Evolutionary conservation across 1,140 invertebrate genomes (phyloP).

Genomic region (Tetramorium alpestre): DNA sequence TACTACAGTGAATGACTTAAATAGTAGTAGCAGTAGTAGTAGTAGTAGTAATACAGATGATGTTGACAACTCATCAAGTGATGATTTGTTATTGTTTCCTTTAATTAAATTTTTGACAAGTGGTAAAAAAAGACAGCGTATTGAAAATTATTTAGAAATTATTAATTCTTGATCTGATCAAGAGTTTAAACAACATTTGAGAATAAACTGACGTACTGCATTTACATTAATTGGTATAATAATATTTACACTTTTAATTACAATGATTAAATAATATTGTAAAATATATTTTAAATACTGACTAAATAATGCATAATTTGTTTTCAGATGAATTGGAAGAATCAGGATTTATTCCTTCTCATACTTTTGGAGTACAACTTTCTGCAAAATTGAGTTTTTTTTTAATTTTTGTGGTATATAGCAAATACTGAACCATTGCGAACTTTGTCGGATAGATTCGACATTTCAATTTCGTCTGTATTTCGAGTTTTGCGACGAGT

Average conservation of each 20-base stretch:
- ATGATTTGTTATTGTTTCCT: too few relatives aligned
- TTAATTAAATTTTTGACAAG: too few relatives aligned
- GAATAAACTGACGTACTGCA: not conserved
- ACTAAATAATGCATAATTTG: not conserved
- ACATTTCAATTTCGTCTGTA: too few relatives aligned
- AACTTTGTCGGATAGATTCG: not conserved
- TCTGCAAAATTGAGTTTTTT: not conserved
- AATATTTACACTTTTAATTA: not conserved
- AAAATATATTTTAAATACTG: too few relatives aligned
- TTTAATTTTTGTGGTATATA: slow-evolving; percentile 7
- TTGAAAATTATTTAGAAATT: too few relatives aligned
- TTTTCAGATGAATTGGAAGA: not conserved
- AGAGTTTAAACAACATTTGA: not conserved
- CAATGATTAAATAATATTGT: not conserved
- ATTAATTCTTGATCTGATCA: too few relatives aligned
- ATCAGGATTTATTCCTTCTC: not conserved
- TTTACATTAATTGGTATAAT: not conserved
- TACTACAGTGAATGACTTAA: too few relatives aligned
- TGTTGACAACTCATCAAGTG: too few relatives aligned
- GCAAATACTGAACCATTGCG: slow-evolving; percentile 1
- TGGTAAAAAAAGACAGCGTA: too few relatives aligned
- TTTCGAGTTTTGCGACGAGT: too few relatives aligned
- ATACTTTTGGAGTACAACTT: slow-evolving; percentile 1
- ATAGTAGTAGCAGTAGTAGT: too few relatives aligned
- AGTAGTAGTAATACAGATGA: too few relatives aligned